Base-by-base conservation (phyloP, 2,113 vertebrate species). In the Pteropus alecto region DNA sequence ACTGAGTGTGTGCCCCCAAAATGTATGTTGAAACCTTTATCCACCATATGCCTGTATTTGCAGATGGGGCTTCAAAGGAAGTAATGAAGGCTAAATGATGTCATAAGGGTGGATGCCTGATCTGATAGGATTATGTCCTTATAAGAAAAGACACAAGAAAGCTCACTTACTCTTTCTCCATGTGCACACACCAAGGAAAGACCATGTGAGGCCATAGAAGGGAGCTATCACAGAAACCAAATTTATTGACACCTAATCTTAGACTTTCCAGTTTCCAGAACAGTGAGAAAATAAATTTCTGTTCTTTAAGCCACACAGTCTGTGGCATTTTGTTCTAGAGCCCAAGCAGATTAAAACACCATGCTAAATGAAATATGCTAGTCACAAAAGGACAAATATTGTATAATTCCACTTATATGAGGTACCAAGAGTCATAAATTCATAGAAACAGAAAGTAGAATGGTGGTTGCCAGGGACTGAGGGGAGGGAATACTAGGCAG, bases 211-310 rank as follows among this genome's bases (percentile, higher is more conserved):
- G n/a, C 73, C 24, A 84, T 30, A 90, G 35, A 95, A 78, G 48
- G 95, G 26, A 78, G 12, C 48, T 56, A 24, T 91, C 33, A 28
- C 21, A 73, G 56, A 92, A 95, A 85, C 38, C 67, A 63, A 81
- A 87, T 35, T 82, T 91, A 16, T n/a, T 35, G 26, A 26, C 63
- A 84, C 21, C 63, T 68, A 48, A 88, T 63, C 11, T 84, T 76
- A 8, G 82, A 91, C 61, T 87, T 71, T 5, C 54, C 38, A 81
- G 11, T 12, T 81, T 97, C 43, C 38, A 87, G 56, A 46, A 68
- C 61, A 19, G 43, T 93, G 63, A 86, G 35, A 86, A 93, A 94
- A 86, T 41, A 82, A 28, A 68, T 89, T 86, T 90, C 51, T 94
- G 7, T 82, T 90, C 16, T 82, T 90, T 90, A 90, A 96, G 46